Base-by-base conservation (phyloP, 2,797 vertebrate species). In the Cuculus canorus region DNA sequence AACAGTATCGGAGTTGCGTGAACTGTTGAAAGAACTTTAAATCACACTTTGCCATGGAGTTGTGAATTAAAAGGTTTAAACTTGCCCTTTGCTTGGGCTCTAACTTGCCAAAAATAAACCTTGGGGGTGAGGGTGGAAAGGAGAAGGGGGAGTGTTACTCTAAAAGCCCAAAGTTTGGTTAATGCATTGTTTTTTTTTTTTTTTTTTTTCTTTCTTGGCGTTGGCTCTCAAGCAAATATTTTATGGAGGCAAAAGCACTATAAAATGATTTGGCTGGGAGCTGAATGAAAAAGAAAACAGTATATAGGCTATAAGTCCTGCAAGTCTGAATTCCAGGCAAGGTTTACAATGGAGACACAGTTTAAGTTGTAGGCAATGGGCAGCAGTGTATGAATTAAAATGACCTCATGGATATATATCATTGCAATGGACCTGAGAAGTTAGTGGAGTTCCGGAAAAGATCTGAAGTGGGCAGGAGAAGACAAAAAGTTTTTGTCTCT, bases 211-310 rank as follows among this genome's bases (percentile, higher is more conserved):
- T 33, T 66, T 78, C 45, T 86, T 92, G 92, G 83, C 52, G 28
- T 84, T 88, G 90, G 50, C 78, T 92, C 61, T 70, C 66, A 80
- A 80, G 93, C 78, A 96, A 93, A 92, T 97, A 94, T 84, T 96
- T 96, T 93, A 96, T 90, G 73, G 94, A 94, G 90, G 95, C 92
- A 96, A 94, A 92, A 96, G 88, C 78, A 19, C 92, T 96, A 91
- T 97, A 97, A 97, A 95, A 94, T 86, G 83, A 96, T 97, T 94
- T 48, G 70, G 45, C 80, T 96, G 88, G 91, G 91, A 95, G 82
- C 88, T 89, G 88, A 91, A 96, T 92, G 92, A 96, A 95, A 96
- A 97, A 80, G 92, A 93, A 96, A 97, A 96, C 93, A 95, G 82
- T 83, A 41, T 93, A 84, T 86, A 75, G 86, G 28, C 86, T 95